Percentiles rank a stretch among this genome's conserved stretches.
phyloP scores from a whole-genome alignment of 2,113 vertebrate genomes.

The Candoia aspera region DNA sequence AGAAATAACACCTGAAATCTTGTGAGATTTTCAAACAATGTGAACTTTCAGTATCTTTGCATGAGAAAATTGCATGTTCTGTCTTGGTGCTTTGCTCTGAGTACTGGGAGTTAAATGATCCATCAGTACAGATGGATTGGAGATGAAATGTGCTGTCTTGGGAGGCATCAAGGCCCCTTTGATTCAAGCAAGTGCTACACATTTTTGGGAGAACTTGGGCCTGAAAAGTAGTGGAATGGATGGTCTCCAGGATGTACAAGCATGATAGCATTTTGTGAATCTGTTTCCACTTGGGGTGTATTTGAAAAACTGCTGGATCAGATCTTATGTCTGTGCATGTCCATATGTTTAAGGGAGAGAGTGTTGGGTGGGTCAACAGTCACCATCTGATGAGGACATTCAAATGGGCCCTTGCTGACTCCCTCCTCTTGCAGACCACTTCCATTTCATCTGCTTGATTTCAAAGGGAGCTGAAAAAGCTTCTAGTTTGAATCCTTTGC shows the following conservation, averaged over 20 bases:
- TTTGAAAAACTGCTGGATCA: no score
- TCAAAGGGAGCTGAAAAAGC: neutral
- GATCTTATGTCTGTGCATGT: neutral
- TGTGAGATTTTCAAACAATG: neutral
- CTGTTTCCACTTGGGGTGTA: no score
- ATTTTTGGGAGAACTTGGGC: no score
- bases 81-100: no score
- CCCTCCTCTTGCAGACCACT: neutral
- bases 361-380: neutral
- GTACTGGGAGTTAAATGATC: no score
- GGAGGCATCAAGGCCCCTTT: no score
- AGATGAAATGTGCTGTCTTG: no score
- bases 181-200: no score
- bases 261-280: no score
- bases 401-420: neutral
- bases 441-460: neutral
- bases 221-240: no score
- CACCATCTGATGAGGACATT: neutral
- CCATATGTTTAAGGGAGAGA: neutral
- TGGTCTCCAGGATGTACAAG: no score
- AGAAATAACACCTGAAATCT: neutral
- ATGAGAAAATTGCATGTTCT: neutral
- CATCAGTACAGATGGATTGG: no score
- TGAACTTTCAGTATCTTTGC: neutral
- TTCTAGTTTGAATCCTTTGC: neutral